These are phyloP conservation scores for Glaucomys volans DNA, from an alignment of 2,113 vertebrate genomes.

Conservation along the genomic window DNA sequence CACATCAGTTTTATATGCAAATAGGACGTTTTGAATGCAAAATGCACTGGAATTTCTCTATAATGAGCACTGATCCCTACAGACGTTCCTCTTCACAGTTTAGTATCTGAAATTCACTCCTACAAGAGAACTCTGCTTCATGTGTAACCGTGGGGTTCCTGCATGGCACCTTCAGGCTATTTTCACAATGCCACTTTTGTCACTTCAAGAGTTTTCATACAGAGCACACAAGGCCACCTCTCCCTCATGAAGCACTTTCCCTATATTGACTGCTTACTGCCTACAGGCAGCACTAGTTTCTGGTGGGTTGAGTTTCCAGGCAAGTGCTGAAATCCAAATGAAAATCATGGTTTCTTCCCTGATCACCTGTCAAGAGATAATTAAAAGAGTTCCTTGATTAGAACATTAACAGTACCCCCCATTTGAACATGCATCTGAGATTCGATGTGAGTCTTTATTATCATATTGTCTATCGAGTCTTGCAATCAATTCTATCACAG, in stretches of 20 bases:
- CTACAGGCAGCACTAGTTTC: neutral
- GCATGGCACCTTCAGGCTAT: rapidly evolving
- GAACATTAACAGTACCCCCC: neutral
- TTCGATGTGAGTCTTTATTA: neutral
- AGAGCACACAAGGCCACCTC: neutral
- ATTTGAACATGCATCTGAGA: neutral
- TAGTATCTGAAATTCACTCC: neutral
- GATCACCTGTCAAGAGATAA: conserved; percentile 1
- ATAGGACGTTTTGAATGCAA: conserved; percentile 13
- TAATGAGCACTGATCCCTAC: neutral
- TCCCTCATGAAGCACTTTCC: neutral
- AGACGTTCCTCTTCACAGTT: neutral
- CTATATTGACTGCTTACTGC: neutral
- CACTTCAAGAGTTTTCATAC: neutral
- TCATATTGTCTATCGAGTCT: neutral
- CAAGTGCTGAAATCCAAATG: conserved; percentile 39
- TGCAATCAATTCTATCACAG: neutral
- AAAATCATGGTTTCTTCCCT: conserved; percentile 29
- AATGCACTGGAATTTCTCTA: neutral
- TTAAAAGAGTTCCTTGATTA: conserved; percentile 46
- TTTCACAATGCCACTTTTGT: neutral
- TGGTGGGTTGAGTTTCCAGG: conserved; percentile 3
- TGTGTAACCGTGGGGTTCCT: neutral
- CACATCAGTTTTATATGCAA: conserved; percentile 32
- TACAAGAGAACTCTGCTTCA: neutral